Evolutionary conservation across 2,113 vertebrate genomes (phyloP).

Genomic region (Centropus unirufus): DNA sequence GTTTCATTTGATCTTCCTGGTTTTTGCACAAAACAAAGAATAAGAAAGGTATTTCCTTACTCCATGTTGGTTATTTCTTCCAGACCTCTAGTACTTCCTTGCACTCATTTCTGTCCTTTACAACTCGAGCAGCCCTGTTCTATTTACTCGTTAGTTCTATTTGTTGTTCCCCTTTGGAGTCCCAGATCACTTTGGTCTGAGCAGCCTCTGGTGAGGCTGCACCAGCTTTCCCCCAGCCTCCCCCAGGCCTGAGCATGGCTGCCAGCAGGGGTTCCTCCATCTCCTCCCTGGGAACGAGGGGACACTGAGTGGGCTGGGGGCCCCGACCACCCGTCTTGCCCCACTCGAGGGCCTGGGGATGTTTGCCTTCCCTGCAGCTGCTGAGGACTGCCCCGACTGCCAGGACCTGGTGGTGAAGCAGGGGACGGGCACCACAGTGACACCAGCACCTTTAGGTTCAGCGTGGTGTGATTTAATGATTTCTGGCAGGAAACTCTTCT

Average conservation of each 20-base stretch:
- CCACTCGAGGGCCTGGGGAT: accelerated
- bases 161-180: neutral
- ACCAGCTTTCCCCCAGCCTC: neutral
- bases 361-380: accelerated
- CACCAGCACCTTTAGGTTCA: accelerated
- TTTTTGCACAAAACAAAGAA: neutral
- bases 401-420: accelerated
- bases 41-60: neutral
- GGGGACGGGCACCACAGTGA: accelerated
- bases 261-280: neutral
- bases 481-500: neutral
- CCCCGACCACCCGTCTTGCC: accelerated
- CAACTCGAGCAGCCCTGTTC: neutral
- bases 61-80: neutral
- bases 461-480: neutral
- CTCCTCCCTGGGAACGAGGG: accelerated
- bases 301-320: neutral
- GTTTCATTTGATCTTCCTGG: neutral
- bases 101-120: neutral
- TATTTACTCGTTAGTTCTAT: neutral
- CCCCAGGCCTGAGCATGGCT: accelerated
- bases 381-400: accelerated
- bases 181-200: neutral
- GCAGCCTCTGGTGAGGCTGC: accelerated
- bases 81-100: neutral